Percentiles rank a stretch among this genome's conserved stretches.
Conservation (phyloP, 2,888 invertebrate species). For the Drosophila conformis region DNA sequence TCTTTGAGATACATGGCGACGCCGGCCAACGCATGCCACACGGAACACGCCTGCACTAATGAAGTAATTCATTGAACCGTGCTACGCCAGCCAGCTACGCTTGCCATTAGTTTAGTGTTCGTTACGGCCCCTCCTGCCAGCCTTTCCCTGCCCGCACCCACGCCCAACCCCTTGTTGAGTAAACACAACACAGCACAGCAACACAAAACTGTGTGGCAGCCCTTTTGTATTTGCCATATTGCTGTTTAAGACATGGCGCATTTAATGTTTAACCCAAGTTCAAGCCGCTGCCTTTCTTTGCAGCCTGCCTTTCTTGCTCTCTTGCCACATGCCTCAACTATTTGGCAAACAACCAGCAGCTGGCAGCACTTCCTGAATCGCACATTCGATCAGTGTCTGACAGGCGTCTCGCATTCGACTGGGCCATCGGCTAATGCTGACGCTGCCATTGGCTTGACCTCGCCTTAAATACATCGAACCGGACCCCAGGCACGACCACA, state of each 20-base stretch:
- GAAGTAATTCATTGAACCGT: constrained; percentile 83
- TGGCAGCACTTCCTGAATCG: constrained; percentile 71
- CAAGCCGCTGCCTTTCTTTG: constrained; percentile 30
- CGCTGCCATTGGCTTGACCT: constrained; percentile 59
- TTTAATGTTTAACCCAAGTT: constrained; percentile 41
- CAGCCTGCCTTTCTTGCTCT: constrained; percentile 16
- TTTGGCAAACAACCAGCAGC: constrained; percentile 60
- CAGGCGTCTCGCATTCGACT: constrained; percentile 30
- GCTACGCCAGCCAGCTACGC: constrained; percentile 63
- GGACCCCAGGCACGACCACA: constrained; percentile 26
- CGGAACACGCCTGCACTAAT: constrained; percentile 77
- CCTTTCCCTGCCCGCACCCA: constrained; percentile 22
- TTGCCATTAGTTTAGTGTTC: constrained; percentile 74
- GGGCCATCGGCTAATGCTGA: constrained; percentile 32
- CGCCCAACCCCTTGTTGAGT: constrained; percentile 10
- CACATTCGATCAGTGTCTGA: constrained; percentile 73
- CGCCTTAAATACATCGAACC: constrained; percentile 64
- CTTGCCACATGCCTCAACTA: constrained; percentile 10
- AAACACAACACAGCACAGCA: background rate
- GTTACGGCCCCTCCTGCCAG: constrained; percentile 38
- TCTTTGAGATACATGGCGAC: constrained; percentile 54
- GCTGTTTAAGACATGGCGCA: constrained; percentile 30
- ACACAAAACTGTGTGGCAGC: constrained; percentile 14
- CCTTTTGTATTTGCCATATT: constrained; percentile 40
- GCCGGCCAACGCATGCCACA: constrained; percentile 73